These are phyloP conservation scores for Dexiosoma caninum DNA, from an alignment of 2,888 invertebrate genomes.

Conservation along the genomic window DNA sequence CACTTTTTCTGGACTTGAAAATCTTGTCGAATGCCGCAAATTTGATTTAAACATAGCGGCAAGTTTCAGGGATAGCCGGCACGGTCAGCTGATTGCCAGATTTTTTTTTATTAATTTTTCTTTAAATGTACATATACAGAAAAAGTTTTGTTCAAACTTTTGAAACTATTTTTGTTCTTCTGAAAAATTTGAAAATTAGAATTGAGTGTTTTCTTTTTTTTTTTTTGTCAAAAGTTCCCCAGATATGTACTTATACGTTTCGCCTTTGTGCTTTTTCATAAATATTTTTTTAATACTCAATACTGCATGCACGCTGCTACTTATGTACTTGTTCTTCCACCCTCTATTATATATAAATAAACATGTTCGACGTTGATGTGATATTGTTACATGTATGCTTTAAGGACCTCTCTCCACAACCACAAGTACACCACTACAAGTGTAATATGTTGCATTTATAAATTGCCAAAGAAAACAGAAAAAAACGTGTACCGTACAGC, in stretches of 20 bases:
- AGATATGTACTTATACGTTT: not conserved
- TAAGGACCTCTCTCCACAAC: constrained; percentile 12
- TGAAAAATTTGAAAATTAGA: too few relatives aligned
- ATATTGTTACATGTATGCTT: constrained; percentile 15
- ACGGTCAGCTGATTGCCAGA: too few relatives aligned
- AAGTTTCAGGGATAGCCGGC: too few relatives aligned
- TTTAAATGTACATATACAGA: too few relatives aligned
- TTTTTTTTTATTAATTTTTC: too few relatives aligned
- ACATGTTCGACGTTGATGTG: constrained; percentile 18
- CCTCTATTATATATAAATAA: constrained; percentile 12
- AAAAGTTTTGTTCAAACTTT: too few relatives aligned
- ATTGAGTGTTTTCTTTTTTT: too few relatives aligned
- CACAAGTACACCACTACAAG: constrained; percentile 19
- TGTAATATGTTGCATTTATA: constrained; percentile 6
- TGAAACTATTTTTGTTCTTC: too few relatives aligned
- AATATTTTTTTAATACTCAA: constrained; percentile 20
- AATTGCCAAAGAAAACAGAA: not conserved
- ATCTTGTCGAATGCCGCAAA: too few relatives aligned
- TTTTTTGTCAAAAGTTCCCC: too few relatives aligned
- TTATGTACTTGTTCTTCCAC: not conserved
- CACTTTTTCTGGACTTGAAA: too few relatives aligned
- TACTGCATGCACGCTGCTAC: not conserved
- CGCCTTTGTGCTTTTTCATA: constrained; percentile 3
- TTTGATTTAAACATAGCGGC: too few relatives aligned
- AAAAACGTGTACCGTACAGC: not conserved